A percentile compares a stretch with the other conserved stretches of the same genome.
Evolutionary conservation across 2,888 invertebrate species (phyloP).

Genomic region (Prenolepis imparis): DNA sequence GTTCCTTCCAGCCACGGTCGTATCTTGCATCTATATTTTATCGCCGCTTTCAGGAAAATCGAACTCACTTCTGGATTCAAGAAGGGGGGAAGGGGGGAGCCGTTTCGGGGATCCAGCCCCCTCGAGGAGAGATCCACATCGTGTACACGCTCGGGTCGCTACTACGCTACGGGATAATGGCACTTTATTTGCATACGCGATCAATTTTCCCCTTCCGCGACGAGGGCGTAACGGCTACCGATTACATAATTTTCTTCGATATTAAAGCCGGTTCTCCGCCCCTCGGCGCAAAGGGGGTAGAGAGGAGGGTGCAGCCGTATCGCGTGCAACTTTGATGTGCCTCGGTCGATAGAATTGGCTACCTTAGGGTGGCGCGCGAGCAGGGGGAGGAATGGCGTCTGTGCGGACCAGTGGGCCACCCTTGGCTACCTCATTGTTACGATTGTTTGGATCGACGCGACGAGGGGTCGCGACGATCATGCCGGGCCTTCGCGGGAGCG

Average conservation of each 20-base stretch:
- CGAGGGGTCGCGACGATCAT: constrained; percentile 72
- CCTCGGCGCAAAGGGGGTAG: constrained; percentile 39
- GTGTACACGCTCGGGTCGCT: constrained; percentile 64
- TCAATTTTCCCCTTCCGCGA: constrained; percentile 76
- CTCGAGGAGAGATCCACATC: constrained; percentile 30
- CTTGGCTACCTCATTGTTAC: constrained; percentile 73
- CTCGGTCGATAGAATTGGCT: constrained; percentile 78
- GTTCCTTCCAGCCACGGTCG: constrained; percentile 42
- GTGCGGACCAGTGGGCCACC: constrained; percentile 65
- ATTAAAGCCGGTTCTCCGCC: constrained; percentile 80
- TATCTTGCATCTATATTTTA: constrained; percentile 65
- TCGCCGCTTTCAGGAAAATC: constrained; percentile 71
- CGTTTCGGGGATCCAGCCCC: constrained; percentile 53
- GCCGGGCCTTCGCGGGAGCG: constrained; percentile 71
- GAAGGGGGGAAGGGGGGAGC: constrained; percentile 5
- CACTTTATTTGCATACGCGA: constrained; percentile 84
- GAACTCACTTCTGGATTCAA: constrained; percentile 63
- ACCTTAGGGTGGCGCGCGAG: constrained; percentile 50
- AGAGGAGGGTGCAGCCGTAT: constrained; percentile 73
- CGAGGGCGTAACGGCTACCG: constrained; percentile 78
- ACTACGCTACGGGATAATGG: constrained; percentile 77
- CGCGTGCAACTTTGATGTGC: constrained; percentile 85
- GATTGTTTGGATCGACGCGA: constrained; percentile 76
- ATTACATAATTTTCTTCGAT: constrained; percentile 85
- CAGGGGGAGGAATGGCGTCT: constrained; percentile 61